Evolutionary conservation across 37 sponge, comb jelly and placozoan species (phyloP).

Genomic region (Agelas oroides): DNA sequence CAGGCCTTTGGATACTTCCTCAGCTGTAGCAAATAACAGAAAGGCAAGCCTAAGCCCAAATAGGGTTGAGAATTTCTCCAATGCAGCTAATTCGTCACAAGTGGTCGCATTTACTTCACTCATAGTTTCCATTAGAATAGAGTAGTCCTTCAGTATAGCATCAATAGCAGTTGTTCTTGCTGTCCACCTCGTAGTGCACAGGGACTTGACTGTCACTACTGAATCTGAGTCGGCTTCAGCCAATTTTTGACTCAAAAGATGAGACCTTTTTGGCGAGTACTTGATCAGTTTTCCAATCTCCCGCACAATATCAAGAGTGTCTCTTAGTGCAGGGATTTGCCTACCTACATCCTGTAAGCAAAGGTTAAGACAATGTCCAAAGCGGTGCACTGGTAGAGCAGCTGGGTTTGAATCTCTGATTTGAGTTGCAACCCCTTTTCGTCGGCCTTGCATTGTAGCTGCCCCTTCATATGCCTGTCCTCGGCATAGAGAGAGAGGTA

Average conservation of each 20-base stretch:
- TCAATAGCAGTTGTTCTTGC: no score
- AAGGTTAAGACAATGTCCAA: conserved; percentile 61
- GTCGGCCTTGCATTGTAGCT: no score
- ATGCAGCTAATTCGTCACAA: conserved; percentile 66
- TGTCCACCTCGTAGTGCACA: no score
- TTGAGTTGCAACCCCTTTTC: conserved; percentile 58
- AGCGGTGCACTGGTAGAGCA: no score
- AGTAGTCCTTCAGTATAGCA: no score
- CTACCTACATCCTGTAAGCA: conserved; percentile 70
- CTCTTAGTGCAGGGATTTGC: conserved; percentile 28
- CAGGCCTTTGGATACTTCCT: conserved; percentile 36
- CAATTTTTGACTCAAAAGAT: conserved; percentile 47
- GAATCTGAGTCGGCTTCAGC: conserved; percentile 11
- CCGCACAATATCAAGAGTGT: conserved; percentile 48
- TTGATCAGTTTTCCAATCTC: no score
- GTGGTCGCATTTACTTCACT: no score
- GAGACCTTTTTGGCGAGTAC: conserved; percentile 63
- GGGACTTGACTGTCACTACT: conserved; percentile 45
- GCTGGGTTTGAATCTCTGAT: conserved; percentile 29
- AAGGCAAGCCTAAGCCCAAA: conserved; percentile 44
- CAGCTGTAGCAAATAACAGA: conserved; percentile 35
- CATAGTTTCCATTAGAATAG: no score
- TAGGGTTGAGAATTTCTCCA: conserved; percentile 41
- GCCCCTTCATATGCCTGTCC: no score
- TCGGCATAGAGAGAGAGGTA: conserved; percentile 65